Conservation (phyloP, 1,140 invertebrate genomes). For the Temnothorax longispinosus region DNA sequence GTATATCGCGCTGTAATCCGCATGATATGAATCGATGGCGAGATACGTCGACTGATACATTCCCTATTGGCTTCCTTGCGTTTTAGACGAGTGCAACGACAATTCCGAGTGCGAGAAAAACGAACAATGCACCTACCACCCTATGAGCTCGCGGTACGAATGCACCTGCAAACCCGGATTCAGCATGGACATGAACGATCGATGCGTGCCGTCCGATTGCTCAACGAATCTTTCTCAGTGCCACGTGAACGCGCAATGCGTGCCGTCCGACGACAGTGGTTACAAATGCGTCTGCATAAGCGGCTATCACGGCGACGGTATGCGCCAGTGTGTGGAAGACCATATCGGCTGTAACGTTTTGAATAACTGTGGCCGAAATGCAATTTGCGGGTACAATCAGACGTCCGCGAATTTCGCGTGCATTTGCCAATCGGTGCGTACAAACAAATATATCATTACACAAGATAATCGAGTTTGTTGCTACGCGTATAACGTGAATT, state of each 20-base stretch:
- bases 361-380: slow-evolving; percentile 94
- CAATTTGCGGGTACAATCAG: slow-evolving; percentile 91
- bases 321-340: slow-evolving; percentile 88
- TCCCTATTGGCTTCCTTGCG: neutral
- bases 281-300: slow-evolving; percentile 92
- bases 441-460: neutral
- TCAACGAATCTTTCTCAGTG: slow-evolving; percentile 86
- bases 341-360: slow-evolving; percentile 92
- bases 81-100: slow-evolving; percentile 88
- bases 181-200: slow-evolving; percentile 84
- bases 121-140: slow-evolving; percentile 91
- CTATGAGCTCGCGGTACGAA: slow-evolving; percentile 86
- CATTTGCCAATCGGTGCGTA: slow-evolving; percentile 85
- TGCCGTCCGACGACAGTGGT: slow-evolving; percentile 84
- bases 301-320: slow-evolving; percentile 93
- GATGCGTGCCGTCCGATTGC: slow-evolving; percentile 86
- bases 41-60: neutral
- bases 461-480: neutral
- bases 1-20: neutral
- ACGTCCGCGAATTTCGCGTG: slow-evolving; percentile 85
- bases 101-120: slow-evolving; percentile 91
- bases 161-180: slow-evolving; percentile 90
- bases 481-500: neutral
- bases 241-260: slow-evolving; percentile 88
- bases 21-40: neutral